Evolutionary conservation across 92 coral and sea anemone species (phyloP), one percentile per base, ranked within the genome.

Genomic region (Muricea muricata): DNA sequence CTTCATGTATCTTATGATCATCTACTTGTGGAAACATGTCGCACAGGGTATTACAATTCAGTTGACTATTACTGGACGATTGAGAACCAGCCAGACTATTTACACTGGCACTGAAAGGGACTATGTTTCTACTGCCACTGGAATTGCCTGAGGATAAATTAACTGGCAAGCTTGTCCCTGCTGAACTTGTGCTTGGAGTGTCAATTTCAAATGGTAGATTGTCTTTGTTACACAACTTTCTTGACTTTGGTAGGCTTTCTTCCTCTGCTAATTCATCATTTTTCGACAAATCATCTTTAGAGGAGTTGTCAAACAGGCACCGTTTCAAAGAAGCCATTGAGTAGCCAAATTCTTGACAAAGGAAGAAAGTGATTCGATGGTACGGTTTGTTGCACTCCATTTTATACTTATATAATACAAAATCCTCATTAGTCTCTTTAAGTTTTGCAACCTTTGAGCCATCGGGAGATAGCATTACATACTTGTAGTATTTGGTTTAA

Each of bases 1-100:
- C 60, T 75, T 42, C 77, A 41, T 57, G 65, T 61, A 85, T 85
- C 55, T 33, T 85, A 40, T 46, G 34, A 37, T 85, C 83, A 61
- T 45, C 68, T 42, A 85, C 58, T 41, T 85, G 88, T 32, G 83
- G 88, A 85, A 85, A 85, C 83, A 75, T 65, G 10, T 85, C 83
- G 65, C 83, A 73, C n/a, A 85, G 83, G 31, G 71, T 85, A 58
- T 33, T 61, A 26, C 20, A 85, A 32, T 85, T 58, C 37, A 67
- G 75, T 21, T 75, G 60, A 76, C 77, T 15, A 32, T 45, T 75
- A 46, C 65, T 26, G 26, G 70, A 55, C 56, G 21, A 35, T 25
- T 58, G 73, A 74, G 35, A 32, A 47, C 76, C 31, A 84, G 75
- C 65, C 13, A 61, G 75, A 23, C 33, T 23, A 52, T 72, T 48